Evolutionary conservation across 2,113 vertebrate species (phyloP).

Genomic region (crab-eating macaque (Macaca fascicularis)): T2T-MFA8v1.1 NC_088379.1:60659501-60660000

Average conservation of each 20-base stretch:
- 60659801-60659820: background rate
- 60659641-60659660: background rate
- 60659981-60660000: background rate
- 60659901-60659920: background rate
- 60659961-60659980: background rate
- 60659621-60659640: background rate
- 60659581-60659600: background rate
- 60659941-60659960: background rate
- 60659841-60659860: background rate
- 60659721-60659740: background rate
- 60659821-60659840: background rate
- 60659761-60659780: background rate
- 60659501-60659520: background rate
- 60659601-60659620: background rate
- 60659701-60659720: background rate
- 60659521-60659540: background rate
- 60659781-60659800: background rate
- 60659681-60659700: background rate
- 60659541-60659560: background rate
- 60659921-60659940: background rate
- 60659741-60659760: background rate
- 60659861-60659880: background rate
- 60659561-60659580: background rate
- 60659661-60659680: slow-evolving; percentile 24
- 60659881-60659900: background rate